Base-by-base conservation (phyloP, 2,113 vertebrate genomes). In the Etia nguti region DNA sequence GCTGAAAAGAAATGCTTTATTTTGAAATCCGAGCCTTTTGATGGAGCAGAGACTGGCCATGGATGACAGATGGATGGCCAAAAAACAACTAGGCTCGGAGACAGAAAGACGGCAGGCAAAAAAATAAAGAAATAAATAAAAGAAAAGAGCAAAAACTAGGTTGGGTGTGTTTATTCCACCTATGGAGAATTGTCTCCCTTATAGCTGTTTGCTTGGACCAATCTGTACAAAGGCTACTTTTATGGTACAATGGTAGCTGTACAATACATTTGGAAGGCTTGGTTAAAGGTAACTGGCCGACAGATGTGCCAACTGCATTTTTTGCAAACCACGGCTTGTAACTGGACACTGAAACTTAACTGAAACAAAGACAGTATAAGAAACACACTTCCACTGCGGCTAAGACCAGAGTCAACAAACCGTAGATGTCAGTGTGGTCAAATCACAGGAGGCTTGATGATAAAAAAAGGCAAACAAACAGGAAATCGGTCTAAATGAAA, bases 1-100 rank as follows among this genome's bases (percentile, higher is more conserved):
- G 80, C 89, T 50, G 46, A 57, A 57, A 84, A 92, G 90, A 94
- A 91, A 82, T 2, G 34, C 83, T 87, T 86, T 80, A 88, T 94
- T 95, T 95, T 94, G 92, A 96, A 96, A 95, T 87, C 31, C 20
- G 82, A 94, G 89, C 84, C 89, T 88, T 95, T 94, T 95, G 95
- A 96, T 92, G 94, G 90, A 90, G 89, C 82, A 75, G 82, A 84
- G 88, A 80, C 79, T 86, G 92, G 82, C 60, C 48, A 56, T 79
- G 84, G 88, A 92, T 88, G 91, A 93, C 84, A 88, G 92, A 92
- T 88, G 82, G 82, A 88, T 80, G 59, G 38, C 50, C 83, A 89
- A 92, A 85, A 92, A 90, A 93, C 84, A 90, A 87, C 79, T 38
- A 12, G 59, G 83, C 77, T 77, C 26, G 75, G 38, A 88, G 90